Evolutionary conservation across 2,888 invertebrate genomes (phyloP).

Genomic region (Smittia aterrima): DNA sequence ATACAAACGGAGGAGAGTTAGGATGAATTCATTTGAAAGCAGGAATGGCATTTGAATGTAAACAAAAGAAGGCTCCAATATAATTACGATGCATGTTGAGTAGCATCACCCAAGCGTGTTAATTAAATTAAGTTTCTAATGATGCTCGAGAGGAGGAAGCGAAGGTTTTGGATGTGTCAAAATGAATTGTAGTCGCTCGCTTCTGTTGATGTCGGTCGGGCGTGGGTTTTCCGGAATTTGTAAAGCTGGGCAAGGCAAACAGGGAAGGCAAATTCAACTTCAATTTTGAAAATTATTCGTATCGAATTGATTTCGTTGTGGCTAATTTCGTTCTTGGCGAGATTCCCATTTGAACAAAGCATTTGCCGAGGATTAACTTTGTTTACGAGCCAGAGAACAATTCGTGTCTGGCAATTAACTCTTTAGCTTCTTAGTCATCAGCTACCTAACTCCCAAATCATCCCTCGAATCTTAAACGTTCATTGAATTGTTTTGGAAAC

Average conservation of each 20-base stretch:
- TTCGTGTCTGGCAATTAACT: no score
- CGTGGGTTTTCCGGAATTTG: not conserved
- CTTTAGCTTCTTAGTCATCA: no score
- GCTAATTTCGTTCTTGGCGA: not conserved
- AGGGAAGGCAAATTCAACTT: not conserved
- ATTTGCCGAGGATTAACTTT: no score
- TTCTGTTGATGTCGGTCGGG: not conserved
- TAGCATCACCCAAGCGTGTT: not conserved
- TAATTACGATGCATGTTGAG: slow-evolving; percentile 11
- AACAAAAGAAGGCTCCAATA: not conserved
- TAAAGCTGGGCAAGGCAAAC: not conserved
- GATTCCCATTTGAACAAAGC: not conserved
- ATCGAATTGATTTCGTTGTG: not conserved
- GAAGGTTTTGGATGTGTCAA: not conserved
- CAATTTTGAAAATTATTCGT: not conserved
- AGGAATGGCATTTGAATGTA: not conserved
- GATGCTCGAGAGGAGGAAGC: not conserved
- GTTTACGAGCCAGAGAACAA: no score
- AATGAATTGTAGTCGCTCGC: not conserved
- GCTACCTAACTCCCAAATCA: no score
- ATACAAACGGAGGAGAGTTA: not conserved
- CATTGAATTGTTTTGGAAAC: no score
- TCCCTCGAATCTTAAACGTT: no score
- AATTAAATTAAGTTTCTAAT: slow-evolving; percentile 7
- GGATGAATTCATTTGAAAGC: no score